Evolutionary conservation across 1,140 invertebrate genomes (phyloP).

Genomic region (Drosophila sucinea): DNA sequence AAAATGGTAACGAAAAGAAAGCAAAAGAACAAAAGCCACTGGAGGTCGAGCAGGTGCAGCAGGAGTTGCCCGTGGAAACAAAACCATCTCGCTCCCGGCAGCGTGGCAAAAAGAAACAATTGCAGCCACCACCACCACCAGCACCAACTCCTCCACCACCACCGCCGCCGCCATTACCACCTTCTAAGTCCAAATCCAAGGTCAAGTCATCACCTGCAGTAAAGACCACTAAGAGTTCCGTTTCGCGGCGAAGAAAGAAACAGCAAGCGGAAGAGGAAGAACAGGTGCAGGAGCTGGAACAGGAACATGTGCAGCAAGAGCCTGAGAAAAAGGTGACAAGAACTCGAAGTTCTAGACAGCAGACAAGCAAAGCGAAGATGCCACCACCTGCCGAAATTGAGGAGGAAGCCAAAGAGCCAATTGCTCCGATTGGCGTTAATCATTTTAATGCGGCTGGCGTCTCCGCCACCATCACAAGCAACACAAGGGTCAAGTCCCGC

Average conservation of each 20-base stretch:
- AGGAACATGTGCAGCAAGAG: not conserved
- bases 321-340: slow-evolving; percentile 11
- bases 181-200: not conserved
- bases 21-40: not conserved
- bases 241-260: slow-evolving; percentile 10
- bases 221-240: slow-evolving; percentile 23
- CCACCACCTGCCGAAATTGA: not conserved
- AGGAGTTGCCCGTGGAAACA: not conserved
- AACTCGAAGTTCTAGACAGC: slow-evolving; percentile 45
- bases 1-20: slow-evolving; percentile 29
- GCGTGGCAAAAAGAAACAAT: slow-evolving; percentile 4
- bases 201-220: slow-evolving; percentile 8
- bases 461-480: not conserved
- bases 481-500: slow-evolving; percentile 2
- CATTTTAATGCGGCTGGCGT: not conserved
- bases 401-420: not conserved
- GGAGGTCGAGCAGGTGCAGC: not conserved
- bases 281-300: not conserved
- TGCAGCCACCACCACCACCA: not conserved
- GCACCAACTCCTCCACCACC: not conserved
- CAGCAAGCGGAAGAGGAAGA: slow-evolving; percentile 8
- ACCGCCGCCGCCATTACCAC: not conserved
- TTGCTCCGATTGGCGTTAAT: not conserved
- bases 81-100: slow-evolving; percentile 23
- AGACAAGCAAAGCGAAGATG: not conserved